These are phyloP conservation scores for Palythoa caribaeorum DNA, from an alignment of 92 coral and sea anemone genomes.

Conservation along the genomic window DNA sequence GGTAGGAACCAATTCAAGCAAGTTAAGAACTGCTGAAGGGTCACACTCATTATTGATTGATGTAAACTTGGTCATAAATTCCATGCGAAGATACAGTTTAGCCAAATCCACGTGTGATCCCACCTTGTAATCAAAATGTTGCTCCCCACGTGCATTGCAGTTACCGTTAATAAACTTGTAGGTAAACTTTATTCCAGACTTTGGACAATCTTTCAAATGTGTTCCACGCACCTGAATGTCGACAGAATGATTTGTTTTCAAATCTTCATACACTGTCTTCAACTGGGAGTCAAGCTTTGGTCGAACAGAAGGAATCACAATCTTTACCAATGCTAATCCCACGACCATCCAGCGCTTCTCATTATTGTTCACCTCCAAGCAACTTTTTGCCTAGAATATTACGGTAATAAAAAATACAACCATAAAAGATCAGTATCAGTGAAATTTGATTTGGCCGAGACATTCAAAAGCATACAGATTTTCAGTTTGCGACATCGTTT, in stretches of 20 bases:
- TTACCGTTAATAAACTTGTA: not conserved
- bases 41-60: not conserved
- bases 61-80: not conserved
- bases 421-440: too few species aligned
- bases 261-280: not conserved
- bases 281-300: not conserved
- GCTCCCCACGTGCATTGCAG: not conserved
- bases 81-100: not conserved
- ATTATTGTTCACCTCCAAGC: not conserved
- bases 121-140: not conserved
- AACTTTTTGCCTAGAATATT: not conserved
- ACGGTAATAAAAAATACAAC: too few species aligned
- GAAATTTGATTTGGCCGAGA: too few species aligned
- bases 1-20: not conserved
- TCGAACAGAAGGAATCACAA: not conserved
- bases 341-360: not conserved
- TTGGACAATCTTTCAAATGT: not conserved
- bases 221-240: not conserved
- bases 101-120: not conserved
- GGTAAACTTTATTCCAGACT: not conserved
- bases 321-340: not conserved
- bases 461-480: too few species aligned
- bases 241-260: not conserved
- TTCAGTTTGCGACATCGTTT: too few species aligned
- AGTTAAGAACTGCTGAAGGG: constrained; percentile 2